Base-by-base conservation (phyloP, 2,797 vertebrate genomes). In the Darevskia nairensis region DNA sequence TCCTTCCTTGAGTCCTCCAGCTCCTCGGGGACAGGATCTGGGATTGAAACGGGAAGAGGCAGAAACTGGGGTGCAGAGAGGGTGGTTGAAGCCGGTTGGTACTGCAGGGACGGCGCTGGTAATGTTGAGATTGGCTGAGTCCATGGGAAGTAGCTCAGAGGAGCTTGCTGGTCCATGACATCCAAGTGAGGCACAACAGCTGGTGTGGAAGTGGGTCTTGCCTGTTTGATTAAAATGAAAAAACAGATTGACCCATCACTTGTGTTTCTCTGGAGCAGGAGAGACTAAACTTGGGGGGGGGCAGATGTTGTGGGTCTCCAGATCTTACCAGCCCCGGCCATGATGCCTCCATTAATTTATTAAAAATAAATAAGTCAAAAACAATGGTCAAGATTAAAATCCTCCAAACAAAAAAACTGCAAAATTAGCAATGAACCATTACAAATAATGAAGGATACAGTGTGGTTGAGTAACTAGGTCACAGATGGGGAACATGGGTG, bases 71-170 rank as follows among this genome's bases (percentile, higher is more conserved):
- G 95, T 19, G 96, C 96, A 0, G 97, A 90, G 32, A 98, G 95
- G 0, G 97, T 90, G 15, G 97, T 90, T 6, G 97, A 88, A 55
- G 96, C 92, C 0, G 97, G 86, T 0, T 96, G 93, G 82, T 98
- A 98, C 89, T 97, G 98, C 86, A 98, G 93, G 29, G 96, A 93
- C 96, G 96, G 89, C 80, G 95, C 82, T n/a, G 96, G 96, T 93
- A 97, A 90, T 0, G 97, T 96, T 4, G 98, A 94, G 75, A 99
- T 96, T 4, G 98, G 97, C 88, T 98, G 98, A 87, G 97, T 96
- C 99, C 98, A 99, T 0, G 98, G 98, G 76, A 99, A 97, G 89
- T 98, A 99, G 0, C 98, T 94, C 86, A 99, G 89, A 1, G 98
- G 97, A 0, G 95, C 84, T 93, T 97, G 97, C 90, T 97, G 97